phyloP scores from a whole-genome alignment of 1,140 invertebrate genomes.

The Wasmannia auropunctata region DNA sequence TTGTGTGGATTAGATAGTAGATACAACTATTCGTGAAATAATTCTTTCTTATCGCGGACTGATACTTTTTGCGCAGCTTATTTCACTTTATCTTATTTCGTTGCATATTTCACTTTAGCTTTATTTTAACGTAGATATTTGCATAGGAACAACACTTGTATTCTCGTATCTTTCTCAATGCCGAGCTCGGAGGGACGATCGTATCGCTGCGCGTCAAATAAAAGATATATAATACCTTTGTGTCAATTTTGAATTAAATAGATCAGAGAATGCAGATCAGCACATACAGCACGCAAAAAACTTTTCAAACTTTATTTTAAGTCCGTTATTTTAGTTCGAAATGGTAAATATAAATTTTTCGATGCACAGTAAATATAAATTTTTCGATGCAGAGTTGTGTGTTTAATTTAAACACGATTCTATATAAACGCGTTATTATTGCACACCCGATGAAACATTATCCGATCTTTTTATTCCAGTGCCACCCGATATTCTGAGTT shows the following conservation, averaged over 20 bases:
- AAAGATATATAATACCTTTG: background rate
- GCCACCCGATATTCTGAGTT: constrained; percentile 88
- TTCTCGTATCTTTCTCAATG: background rate
- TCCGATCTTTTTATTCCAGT: constrained; percentile 84
- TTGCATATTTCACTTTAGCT: background rate
- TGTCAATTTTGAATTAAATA: background rate
- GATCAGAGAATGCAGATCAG: background rate
- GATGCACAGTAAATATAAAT: too few species aligned
- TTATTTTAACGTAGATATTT: constrained; percentile 20
- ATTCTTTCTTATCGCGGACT: background rate
- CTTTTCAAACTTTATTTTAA: background rate
- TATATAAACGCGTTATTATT: background rate
- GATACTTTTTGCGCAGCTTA: background rate
- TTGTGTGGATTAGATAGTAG: constrained; percentile 22
- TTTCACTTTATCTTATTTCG: background rate
- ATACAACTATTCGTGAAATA: constrained; percentile 28
- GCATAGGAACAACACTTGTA: background rate
- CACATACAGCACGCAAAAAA: background rate
- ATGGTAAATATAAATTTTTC: background rate
- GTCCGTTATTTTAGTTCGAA: background rate
- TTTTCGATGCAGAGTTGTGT: too few species aligned
- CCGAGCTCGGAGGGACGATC: background rate
- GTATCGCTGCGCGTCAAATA: background rate
- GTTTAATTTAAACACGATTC: background rate
- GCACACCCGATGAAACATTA: background rate